Evolutionary conservation across 2,113 vertebrate genomes (phyloP), one percentile per base, ranked within the genome.

Genomic region (Castor canadensis): DNA sequence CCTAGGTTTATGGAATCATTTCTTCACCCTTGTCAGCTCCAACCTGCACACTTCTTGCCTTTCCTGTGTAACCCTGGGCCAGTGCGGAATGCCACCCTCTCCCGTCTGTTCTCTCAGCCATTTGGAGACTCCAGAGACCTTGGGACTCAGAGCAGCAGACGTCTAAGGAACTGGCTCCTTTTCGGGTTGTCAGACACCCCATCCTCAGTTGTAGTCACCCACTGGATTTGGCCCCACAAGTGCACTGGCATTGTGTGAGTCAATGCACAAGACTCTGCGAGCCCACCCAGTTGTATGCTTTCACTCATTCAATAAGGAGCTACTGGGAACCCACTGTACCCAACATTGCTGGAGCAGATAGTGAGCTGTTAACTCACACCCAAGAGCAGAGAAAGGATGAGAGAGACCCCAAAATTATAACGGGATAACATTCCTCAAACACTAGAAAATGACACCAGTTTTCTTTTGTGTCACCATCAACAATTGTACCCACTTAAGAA

Each of bases 31-130:
- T 28, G 43, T 89, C 92, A 96, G 96, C 97, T 89, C 89, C 81
- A 86, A 35, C 32, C 67, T 87, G 77, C 52, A 95, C 83, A 90
- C 89, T 89, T 85, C 93, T 98, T 94, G 94, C 92, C 95, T 95
- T 97, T 97, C 95, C 82, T 88, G 87, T 95, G 84, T 96, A 94
- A 97, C 93, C 94, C 91, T 54, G 91, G 95, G 88, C n/a, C 89
- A 88, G 69, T 79, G 85, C 81, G 64, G 54, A 80, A 85, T 84
- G 43, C 62, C 72, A 79, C 81, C 60, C 62, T 95, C 69, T 69
- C 79, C 84, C 95, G 1, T 2, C 45, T 60, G 77, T 86, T 94
- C 96, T 93, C 96, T 96, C n/a, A n/a, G n/a, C n/a, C n/a, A n/a
- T n/a, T n/a, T n/a, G n/a, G n/a, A 95, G 56, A 87, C 85, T 95